Evolutionary conservation across 2,888 invertebrate species (phyloP), one percentile per base, ranked within the genome.

Genomic region (Himalopsyche japonica): DNA sequence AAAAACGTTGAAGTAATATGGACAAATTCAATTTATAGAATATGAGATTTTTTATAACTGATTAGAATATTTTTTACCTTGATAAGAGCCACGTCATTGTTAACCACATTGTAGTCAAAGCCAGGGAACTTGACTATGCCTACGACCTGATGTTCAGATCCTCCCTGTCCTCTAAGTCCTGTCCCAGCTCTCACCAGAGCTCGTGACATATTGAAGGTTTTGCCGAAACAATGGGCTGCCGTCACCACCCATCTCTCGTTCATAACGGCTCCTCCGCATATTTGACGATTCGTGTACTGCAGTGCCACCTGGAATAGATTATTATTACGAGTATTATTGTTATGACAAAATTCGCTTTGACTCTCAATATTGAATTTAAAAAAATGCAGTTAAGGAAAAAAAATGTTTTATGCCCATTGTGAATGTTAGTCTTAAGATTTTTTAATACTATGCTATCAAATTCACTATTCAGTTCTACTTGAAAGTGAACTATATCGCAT

Each of bases 191-290:
- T 85, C n/a, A 87, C 76, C 20, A 86, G 47, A 24, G 82, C 86
- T 34, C 82, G 82, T 3, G 76, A 48, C 30, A 49, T 80, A 43
- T 84, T 80, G 57, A 86, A 87, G 89, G 92, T 93, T 92, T 90
- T 94, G 86, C 94, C 94, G 47, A 95, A 94, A 88, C 95, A 95
- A 89, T 95, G 95, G 32, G 95, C 95, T 5, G 95, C 95, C 0
- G 95, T 95, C 24, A 95, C 93, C 57, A 95, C 94, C 95, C 95
- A 95, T 88, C 94, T 91, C 88, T 94, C 94, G 88, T 93, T 95
- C 84, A 95, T 90, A 76, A 95, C 90, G 20, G 95, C 95, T 27
- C 95, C 95, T 1, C 95, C 95, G 88, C 95, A 95, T 76, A 87
- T 82, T n/a, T 86, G 87, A 3, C 49, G 78, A n/a, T 76, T 82